Conservation (phyloP, 2,113 vertebrate species). For the Paramormyrops kingsleyae region DNA sequence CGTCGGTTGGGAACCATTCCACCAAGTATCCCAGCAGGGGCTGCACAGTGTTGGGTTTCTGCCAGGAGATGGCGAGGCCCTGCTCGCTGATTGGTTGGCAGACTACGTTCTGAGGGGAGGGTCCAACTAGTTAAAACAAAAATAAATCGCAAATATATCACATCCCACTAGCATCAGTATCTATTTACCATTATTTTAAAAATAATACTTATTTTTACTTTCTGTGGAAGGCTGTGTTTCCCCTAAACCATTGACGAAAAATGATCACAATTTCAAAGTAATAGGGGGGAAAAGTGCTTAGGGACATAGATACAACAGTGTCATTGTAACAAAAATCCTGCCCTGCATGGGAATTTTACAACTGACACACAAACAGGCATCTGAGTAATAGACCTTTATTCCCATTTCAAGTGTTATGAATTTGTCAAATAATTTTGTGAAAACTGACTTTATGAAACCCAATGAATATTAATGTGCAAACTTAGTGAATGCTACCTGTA, state of each 20-base stretch:
- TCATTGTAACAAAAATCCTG: neutral
- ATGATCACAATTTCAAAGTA: neutral
- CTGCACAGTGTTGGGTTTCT: conserved; percentile 20
- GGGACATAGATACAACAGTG: neutral
- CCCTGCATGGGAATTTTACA: neutral
- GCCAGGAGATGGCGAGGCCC: conserved; percentile 57
- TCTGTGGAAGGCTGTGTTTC: neutral
- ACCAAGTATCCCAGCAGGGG: conserved; percentile 35
- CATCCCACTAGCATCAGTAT: neutral
- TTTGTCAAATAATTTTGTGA: neutral
- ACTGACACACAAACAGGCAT: neutral
- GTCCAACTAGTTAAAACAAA: conserved; percentile 15
- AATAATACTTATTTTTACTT: neutral
- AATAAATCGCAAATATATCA: neutral
- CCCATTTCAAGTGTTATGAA: neutral
- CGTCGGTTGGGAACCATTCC: conserved; percentile 53
- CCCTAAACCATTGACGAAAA: neutral
- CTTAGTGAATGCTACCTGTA: neutral
- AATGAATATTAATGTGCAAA: neutral
- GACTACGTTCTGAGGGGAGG: conserved; percentile 8
- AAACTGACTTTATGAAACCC: neutral
- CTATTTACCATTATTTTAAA: neutral
- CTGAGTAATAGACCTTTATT: neutral
- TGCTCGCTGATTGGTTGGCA: neutral
- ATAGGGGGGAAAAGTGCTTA: neutral